Percentiles rank a stretch among this genome's conserved stretches.
Conservation (phyloP, 2,888 invertebrate genomes). For the Litoditis marina region DNA sequence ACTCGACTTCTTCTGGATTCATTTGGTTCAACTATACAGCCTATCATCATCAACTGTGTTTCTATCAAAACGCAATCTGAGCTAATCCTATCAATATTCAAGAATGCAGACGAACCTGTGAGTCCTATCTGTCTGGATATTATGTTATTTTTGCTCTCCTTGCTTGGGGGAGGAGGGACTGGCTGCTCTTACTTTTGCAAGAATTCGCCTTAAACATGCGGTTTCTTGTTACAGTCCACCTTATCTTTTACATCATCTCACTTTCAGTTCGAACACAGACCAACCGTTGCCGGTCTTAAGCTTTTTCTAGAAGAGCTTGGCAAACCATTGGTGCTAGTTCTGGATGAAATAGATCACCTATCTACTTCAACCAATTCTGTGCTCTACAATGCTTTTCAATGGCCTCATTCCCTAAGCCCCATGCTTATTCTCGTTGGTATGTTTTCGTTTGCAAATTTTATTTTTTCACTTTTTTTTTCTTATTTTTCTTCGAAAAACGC, state of each 20-base stretch:
- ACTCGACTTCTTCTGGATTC: slow-evolving; percentile 36
- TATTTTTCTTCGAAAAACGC: too few species aligned
- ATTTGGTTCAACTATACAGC: slow-evolving; percentile 14
- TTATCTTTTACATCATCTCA: neutral
- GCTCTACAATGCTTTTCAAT: slow-evolving; percentile 35
- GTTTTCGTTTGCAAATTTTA: neutral
- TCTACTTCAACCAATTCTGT: slow-evolving; percentile 20
- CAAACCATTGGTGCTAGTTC: slow-evolving; percentile 28
- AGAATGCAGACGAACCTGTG: too few species aligned
- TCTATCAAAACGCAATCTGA: slow-evolving; percentile 25
- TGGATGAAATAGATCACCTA: slow-evolving; percentile 42
- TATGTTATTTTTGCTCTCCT: neutral
- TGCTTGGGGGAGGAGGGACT: too few species aligned
- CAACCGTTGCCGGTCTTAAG: neutral
- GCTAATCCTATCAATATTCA: slow-evolving; percentile 25
- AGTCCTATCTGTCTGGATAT: slow-evolving; percentile 18
- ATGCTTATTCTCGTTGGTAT: slow-evolving; percentile 33
- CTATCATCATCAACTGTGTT: slow-evolving; percentile 44
- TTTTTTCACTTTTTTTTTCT: neutral
- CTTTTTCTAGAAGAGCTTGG: slow-evolving; percentile 4
- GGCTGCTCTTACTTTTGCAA: too few species aligned
- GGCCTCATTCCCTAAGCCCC: slow-evolving; percentile 30
- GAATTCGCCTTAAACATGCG: too few species aligned
- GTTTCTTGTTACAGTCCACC: too few species aligned
- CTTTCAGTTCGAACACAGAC: slow-evolving; percentile 3